phyloP scores from a whole-genome alignment of 2,113 vertebrate genomes.

The Myiagra hebetior region DNA sequence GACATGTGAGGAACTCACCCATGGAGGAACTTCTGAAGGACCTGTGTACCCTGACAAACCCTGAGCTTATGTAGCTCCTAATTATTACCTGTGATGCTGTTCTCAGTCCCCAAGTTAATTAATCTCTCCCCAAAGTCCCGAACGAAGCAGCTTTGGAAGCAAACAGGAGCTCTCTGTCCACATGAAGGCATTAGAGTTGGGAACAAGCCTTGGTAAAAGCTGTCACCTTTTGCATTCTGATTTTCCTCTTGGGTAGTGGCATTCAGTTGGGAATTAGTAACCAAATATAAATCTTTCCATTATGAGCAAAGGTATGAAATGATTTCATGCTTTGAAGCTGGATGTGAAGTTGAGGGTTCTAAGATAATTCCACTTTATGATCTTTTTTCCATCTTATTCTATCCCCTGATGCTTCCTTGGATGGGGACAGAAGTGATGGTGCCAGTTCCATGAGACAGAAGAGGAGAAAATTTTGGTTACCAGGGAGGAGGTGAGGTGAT shows the following conservation, averaged over 20 bases:
- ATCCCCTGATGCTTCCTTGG: not conserved
- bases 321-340: not conserved
- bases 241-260: not conserved
- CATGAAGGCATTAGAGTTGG: not conserved
- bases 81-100: not conserved
- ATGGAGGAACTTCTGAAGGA: not conserved
- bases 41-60: not conserved
- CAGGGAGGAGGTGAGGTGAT: not conserved
- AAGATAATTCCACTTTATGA: not conserved
- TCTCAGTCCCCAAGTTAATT: not conserved
- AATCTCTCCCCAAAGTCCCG: not conserved
- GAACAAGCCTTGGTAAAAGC: not conserved
- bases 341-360: not conserved
- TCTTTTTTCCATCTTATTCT: not conserved
- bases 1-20: not conserved
- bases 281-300: not conserved
- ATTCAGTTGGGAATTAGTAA: not conserved
- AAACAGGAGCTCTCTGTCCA: not conserved
- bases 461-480: not conserved
- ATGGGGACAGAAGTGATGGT: accelerated
- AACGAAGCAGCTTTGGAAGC: not conserved
- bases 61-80: not conserved
- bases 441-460: not conserved
- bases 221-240: not conserved
- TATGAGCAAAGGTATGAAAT: not conserved